Base-by-base conservation (phyloP, 2,888 invertebrate genomes). In the Eugnorisma glareosa region DNA sequence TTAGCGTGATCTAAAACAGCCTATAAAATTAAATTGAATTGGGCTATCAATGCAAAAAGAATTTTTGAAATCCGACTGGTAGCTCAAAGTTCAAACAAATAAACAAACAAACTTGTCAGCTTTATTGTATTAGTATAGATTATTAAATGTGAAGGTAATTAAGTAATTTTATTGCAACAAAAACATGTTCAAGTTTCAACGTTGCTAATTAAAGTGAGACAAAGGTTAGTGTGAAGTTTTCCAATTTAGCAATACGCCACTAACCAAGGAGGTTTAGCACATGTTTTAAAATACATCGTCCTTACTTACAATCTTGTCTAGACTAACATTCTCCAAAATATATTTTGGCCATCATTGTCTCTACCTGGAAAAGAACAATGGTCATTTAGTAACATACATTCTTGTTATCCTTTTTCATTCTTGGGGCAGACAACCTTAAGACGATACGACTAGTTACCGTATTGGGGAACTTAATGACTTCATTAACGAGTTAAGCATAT, bases 401-500 rank as follows among this genome's bases (percentile, higher is more conserved):
- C 67, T 79, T 51, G 54, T 63, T 18, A 40, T 69, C 61, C 45
- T 54, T 43, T 57, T 37, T 11, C 54, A 37, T 43, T 59, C 45
- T 68, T 79, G 31, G 35, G 45, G 15, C 51, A 59, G n/a, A n/a
- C 67, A 37, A 35, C 82, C 63, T 24, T 79, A 70, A 67, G 40
- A 37, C 28, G 21, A 43, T 54, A n/a, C n/a, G n/a, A n/a, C n/a
- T n/a, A 59, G 28, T 68, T n/a, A 61, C 74, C 35, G 35, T 79
- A 72, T 66, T 45, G 69, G 67, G 63, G n/a, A 40, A n/a, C 61
- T 68, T 75, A 79, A 75, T 75, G 43, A 75, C 72, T 82, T 75
- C 37, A 76, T 83, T 79, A 67, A 35, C 21, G 8, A 37, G 57
- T 67, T 79, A 67, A 59, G n/a, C 28, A 15, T 43, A 45, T 75